Base-by-base conservation (phyloP, 2,113 vertebrate genomes). In the Cichladusa arquata region DNA sequence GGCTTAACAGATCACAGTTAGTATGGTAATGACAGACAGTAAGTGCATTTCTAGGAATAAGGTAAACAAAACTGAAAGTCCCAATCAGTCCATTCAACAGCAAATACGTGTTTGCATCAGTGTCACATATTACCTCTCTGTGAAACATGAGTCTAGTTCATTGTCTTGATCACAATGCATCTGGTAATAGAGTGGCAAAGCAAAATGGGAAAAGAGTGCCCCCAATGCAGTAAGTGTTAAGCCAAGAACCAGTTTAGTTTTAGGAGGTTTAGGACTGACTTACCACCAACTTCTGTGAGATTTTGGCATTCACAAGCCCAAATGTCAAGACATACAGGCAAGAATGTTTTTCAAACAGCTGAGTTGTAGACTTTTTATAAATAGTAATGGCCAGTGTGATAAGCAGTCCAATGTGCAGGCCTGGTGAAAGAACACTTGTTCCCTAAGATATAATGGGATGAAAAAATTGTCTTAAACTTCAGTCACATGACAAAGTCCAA, bases 221-320 rank as follows among this genome's bases (percentile, higher is more conserved):
- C 14, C 23, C 48, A 11, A 51, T 20, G 8, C 33, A 76, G 23
- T 23, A 65, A 71, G 31, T 2, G 0, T 67, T 67, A 79, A 74
- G 40, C 33, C 38, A 71, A 64, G 24, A 84, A 44, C 23, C 24
- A 48, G 36, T 65, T 93, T 36, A n/a, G 14, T 67, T 90, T 77
- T 56, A 82, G 31, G 40, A 95, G 3, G 50, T 73, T 83, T 60
- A 90, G 26, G 51, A 83, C 42, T 44, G 40, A 90, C 98, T 92
- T 97, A 99, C 99, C 98, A 99, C 99, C 80, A 99, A 95, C 93
- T 99, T 99, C 97, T 99, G 99, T 71, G 99, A 98, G 92, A 99
- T 98, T 98, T 99, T 99, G 82, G 99, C 96, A 92, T 98, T 98
- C 94, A 99, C 99, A 96, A 98, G 98, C 91, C 99, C 99, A 86